phyloP scores from a whole-genome alignment of 2,888 invertebrate species.

The Volucella inflata region DNA sequence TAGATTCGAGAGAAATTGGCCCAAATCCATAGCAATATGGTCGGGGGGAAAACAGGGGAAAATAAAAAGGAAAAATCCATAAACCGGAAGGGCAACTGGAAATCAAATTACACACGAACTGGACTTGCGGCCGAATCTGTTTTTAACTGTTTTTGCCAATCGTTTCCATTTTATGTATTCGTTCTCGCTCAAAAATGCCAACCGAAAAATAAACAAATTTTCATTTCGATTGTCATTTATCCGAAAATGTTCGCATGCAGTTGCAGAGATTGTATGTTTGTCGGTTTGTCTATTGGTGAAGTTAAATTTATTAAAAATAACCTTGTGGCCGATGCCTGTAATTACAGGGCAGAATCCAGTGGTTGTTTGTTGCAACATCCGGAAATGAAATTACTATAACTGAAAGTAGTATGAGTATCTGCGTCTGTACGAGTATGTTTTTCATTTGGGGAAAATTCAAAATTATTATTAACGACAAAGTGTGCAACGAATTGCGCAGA shows the following conservation, averaged over 20 bases:
- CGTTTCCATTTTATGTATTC: not conserved
- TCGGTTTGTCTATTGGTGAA: too few relatives aligned
- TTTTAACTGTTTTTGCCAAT: constrained; percentile 19
- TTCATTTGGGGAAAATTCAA: constrained; percentile 1
- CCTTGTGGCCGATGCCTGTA: not conserved
- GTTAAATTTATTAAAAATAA: too few relatives aligned
- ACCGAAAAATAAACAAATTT: constrained; percentile 29
- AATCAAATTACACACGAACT: constrained; percentile 52
- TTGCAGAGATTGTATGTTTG: not conserved
- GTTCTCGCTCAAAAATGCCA: constrained; percentile 12
- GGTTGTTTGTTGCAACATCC: constrained; percentile 9
- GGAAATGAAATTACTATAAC: constrained; percentile 4
- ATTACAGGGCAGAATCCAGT: not conserved
- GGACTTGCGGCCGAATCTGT: constrained; percentile 44
- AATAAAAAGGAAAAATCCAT: constrained; percentile 1
- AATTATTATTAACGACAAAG: constrained; percentile 45
- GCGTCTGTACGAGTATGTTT: not conserved
- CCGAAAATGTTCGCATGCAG: not conserved
- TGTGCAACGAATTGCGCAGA: constrained; percentile 50
- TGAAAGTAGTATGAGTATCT: not conserved
- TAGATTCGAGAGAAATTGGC: constrained; percentile 50
- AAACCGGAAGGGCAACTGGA: constrained; percentile 44
- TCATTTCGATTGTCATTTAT: not conserved
- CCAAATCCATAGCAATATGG: constrained; percentile 51
- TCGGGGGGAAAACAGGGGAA: not conserved